Conservation (phyloP, 2,113 vertebrate species). For the Serilophus lunatus region DNA sequence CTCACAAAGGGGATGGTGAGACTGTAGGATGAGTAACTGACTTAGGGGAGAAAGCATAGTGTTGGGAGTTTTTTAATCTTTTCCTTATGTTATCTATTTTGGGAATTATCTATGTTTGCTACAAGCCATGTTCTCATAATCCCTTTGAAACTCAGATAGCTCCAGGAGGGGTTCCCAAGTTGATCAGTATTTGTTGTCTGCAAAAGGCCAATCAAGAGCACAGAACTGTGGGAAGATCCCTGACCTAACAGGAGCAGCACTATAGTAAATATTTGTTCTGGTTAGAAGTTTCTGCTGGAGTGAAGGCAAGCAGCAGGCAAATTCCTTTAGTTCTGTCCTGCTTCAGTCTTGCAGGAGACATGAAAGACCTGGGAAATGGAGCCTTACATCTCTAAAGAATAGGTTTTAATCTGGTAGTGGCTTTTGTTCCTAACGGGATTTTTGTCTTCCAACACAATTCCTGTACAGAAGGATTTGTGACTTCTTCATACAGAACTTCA, state of each 20-base stretch:
- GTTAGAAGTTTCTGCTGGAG: background rate
- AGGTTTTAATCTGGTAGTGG: background rate
- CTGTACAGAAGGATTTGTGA: background rate
- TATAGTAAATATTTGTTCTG: background rate
- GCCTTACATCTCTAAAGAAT: background rate
- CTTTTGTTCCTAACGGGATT: background rate
- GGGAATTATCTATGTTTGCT: background rate
- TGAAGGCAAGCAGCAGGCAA: background rate
- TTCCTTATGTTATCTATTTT: background rate
- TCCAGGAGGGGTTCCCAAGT: background rate
- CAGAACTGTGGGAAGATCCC: background rate
- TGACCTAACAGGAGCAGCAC: background rate
- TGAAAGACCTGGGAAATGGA: background rate
- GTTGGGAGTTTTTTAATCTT: background rate
- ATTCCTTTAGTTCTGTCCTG: background rate
- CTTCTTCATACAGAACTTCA: background rate
- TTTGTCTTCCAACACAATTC: background rate
- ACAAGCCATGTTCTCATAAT: background rate
- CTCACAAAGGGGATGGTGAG: background rate
- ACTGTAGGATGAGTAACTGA: background rate
- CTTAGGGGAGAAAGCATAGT: background rate
- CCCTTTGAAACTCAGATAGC: background rate
- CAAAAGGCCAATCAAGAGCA: background rate
- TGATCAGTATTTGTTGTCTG: background rate
- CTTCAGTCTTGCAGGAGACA: background rate